phyloP scores from a whole-genome alignment of 2,888 invertebrate species.

The Harmothoe impar region DNA sequence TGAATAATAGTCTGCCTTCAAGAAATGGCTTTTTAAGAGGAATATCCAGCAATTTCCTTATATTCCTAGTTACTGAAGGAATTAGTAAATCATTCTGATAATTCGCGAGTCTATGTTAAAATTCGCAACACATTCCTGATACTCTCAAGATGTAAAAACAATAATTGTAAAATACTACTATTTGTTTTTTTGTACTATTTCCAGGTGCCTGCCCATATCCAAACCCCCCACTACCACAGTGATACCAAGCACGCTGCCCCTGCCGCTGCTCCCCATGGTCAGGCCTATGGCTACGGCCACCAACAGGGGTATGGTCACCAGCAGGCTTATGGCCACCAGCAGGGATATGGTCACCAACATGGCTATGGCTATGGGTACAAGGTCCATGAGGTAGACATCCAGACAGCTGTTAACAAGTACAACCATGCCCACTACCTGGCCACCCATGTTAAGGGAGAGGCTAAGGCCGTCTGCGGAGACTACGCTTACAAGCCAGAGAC shows the following conservation, averaged over 20 bases:
- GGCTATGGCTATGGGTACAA: conserved; percentile 41
- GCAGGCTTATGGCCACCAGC: neutral
- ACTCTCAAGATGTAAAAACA: too few species aligned
- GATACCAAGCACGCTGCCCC: neutral
- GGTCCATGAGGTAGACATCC: conserved; percentile 37
- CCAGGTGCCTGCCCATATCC: conserved; percentile 22
- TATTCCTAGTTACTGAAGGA: too few species aligned
- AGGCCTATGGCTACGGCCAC: neutral
- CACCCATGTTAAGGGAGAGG: conserved; percentile 44
- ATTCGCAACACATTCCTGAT: too few species aligned
- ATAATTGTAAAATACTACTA: too few species aligned
- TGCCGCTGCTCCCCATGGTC: conserved; percentile 15
- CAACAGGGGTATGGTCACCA: neutral
- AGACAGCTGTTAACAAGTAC: conserved; percentile 44
- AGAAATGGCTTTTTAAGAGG: too few species aligned
- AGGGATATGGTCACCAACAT: neutral
- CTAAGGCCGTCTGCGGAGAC: conserved; percentile 27
- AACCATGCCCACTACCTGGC: conserved; percentile 49
- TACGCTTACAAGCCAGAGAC: conserved; percentile 11
- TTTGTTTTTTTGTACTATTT: too few species aligned
- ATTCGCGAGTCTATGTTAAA: too few species aligned
- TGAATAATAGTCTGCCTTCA: too few species aligned
- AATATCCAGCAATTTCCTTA: too few species aligned
- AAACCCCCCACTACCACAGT: neutral
- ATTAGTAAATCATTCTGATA: too few species aligned